Conservation (phyloP, 2,797 vertebrate genomes). For the Fringilla coelebs region DNA sequence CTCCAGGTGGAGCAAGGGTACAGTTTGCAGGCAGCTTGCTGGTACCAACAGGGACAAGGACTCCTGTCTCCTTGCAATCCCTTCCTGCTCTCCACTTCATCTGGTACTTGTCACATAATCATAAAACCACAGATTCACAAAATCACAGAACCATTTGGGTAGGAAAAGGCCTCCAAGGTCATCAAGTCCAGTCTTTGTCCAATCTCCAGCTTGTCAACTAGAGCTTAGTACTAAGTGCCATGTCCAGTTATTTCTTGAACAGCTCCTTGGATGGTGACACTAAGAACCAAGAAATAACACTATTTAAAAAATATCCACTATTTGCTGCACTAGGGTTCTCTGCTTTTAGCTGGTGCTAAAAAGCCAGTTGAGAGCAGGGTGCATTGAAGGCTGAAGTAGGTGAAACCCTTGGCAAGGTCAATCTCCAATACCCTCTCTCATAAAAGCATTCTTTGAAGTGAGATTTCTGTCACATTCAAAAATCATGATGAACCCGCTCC, state of each 20-base stretch:
- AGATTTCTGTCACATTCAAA: neutral
- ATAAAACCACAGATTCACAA: neutral
- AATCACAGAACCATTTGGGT: neutral
- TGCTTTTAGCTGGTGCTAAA: neutral
- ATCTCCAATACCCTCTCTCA: neutral
- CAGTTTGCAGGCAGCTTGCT: neutral
- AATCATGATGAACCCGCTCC: fast-evolving
- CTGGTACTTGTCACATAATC: neutral
- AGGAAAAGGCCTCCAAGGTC: neutral
- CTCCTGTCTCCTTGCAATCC: neutral
- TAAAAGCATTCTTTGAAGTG: neutral
- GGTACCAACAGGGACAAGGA: neutral
- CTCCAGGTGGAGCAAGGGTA: neutral
- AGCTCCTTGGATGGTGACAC: neutral
- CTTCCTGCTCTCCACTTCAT: neutral
- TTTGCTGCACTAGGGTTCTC: neutral
- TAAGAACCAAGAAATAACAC: neutral
- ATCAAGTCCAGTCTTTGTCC: neutral
- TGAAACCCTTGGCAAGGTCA: neutral
- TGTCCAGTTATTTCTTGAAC: neutral
- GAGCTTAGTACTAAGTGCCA: neutral
- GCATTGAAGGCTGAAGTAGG: neutral
- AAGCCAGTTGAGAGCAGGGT: neutral
- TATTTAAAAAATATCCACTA: neutral
- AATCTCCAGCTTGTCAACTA: neutral